Evolutionary conservation across 2,113 vertebrate species (phyloP), one percentile per base, ranked within the genome.

Genomic region (Nycticorax nycticorax): DNA sequence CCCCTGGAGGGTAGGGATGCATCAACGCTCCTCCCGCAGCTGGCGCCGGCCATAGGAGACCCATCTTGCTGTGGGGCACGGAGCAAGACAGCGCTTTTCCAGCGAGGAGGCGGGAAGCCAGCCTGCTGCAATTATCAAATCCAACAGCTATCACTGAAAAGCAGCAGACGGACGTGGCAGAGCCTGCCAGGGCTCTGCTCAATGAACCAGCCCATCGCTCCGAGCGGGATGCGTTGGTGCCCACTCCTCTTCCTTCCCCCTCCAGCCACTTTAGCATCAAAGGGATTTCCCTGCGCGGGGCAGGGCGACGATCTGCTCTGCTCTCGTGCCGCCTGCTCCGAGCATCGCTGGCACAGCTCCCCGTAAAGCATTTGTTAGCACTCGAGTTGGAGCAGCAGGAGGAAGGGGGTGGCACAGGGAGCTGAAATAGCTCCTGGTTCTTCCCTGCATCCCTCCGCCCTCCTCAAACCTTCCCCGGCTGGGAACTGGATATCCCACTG

Each of bases 381-480:
- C 86, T 67, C 3, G 12, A 73, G 55, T 4, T 9, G 69, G 74
- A 91, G 84, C 87, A 33, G 79, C 69, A 50, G 69, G 93, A 84
- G 79, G 74, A 77, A 81, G 90, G 93, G 55, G 93, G 90, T 82
- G 93, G 87, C 84, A 85, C 60, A 55, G 20, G 83, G 57, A 94
- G 79, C 93, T 33, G 59, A 93, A 94, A 94, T 81, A 95, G 79
- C 92, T 93, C 69, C 84, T 72, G 88, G 79, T 91, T 95, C 85
- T 91, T 85, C 64, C 74, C 39, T 67, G 13, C 30, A 32, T 76
- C 83, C 50, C 55, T 92, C 67, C 68, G 55, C 47, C 24, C 39
- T 92, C 68, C 63, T 92, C 63, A 75, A 80, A 50, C 67, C 56
- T 45, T 59, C 60, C 64, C 66, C 17, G 2, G 43, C 55, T 85